Evolutionary conservation across 2,888 invertebrate species (phyloP).

Genomic region (Petrophora chlorosata): DNA sequence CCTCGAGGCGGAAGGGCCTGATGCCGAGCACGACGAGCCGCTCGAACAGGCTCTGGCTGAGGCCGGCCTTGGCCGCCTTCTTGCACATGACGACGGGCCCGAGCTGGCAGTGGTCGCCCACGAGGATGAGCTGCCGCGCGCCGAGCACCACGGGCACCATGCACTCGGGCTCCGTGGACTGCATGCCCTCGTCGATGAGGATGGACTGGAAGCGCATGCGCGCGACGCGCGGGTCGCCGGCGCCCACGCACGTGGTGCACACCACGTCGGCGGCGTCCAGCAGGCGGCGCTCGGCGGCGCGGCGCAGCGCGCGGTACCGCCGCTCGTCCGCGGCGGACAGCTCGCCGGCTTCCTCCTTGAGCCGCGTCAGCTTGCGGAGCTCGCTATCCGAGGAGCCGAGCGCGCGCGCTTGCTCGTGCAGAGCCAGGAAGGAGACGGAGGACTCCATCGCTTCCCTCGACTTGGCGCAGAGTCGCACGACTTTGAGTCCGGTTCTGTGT

Average conservation of each 20-base stretch:
- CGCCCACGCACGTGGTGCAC: conserved; percentile 99
- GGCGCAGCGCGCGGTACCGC: conserved; percentile 94
- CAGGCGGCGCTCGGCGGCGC: conserved; percentile 94
- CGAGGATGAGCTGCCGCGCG: conserved; percentile 97
- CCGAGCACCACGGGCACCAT: conserved; percentile 99
- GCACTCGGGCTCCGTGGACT: conserved; percentile 98
- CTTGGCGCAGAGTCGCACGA: conserved; percentile 97
- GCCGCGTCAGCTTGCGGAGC: conserved; percentile 95
- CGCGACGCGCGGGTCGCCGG: conserved; percentile 97
- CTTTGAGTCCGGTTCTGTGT: conserved; percentile 97
- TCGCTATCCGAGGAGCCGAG: conserved; percentile 95
- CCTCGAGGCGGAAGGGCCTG: conserved; percentile 97
- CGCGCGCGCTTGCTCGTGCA: conserved; percentile 98
- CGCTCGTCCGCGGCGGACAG: conserved; percentile 97
- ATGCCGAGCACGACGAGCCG: conserved; percentile 98
- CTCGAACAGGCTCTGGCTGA: conserved; percentile 98
- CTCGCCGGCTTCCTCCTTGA: conserved; percentile 99
- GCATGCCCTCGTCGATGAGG: conserved; percentile 98
- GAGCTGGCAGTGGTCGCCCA: conserved; percentile 99
- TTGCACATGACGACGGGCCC: conserved; percentile 99
- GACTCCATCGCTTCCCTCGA: conserved; percentile 99
- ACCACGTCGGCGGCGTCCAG: conserved; percentile 99
- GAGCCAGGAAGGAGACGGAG: conserved; percentile 96
- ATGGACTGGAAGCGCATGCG: conserved; percentile 98
- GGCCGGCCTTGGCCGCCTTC: conserved; percentile 97